Percentiles rank a stretch among this genome's conserved stretches.
Evolutionary conservation across 2,797 vertebrate species (phyloP).

Genomic region (Phylloscopus collybita): DNA sequence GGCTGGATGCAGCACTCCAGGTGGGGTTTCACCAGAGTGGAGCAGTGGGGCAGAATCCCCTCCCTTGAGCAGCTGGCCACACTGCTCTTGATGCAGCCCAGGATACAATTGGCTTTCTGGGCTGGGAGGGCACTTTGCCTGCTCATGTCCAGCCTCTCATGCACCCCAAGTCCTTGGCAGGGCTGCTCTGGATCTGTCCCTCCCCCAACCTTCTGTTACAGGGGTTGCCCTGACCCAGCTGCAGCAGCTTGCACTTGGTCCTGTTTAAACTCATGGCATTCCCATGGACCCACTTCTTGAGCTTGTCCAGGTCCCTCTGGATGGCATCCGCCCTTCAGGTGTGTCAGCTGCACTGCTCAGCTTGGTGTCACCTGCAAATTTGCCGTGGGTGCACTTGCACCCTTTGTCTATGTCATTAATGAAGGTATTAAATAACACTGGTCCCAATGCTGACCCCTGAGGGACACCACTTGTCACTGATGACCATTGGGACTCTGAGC

Average conservation of each 20-base stretch:
- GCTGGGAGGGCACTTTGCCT: neutral
- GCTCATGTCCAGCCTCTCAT: neutral
- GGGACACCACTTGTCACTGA: neutral
- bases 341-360: neutral
- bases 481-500: accelerated
- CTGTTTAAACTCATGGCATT: neutral
- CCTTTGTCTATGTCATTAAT: neutral
- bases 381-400: accelerated
- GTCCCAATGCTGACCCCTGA: neutral
- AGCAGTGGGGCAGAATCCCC: neutral
- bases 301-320: neutral
- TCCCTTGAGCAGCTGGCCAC: neutral
- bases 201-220: neutral
- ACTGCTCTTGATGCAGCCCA: neutral
- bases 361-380: neutral
- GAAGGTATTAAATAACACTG: neutral
- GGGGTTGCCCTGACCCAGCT: neutral
- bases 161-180: neutral
- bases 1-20: neutral
- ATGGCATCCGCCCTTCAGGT: neutral
- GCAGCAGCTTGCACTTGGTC: neutral
- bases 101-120: neutral
- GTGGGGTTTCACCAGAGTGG: neutral
- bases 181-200: neutral
- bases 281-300: neutral